A percentile compares a stretch with the other conserved stretches of the same genome.
These are phyloP conservation scores for Zootermopsis nevadensis DNA, from an alignment of 2,888 invertebrate species.

Conservation along the genomic window DNA sequence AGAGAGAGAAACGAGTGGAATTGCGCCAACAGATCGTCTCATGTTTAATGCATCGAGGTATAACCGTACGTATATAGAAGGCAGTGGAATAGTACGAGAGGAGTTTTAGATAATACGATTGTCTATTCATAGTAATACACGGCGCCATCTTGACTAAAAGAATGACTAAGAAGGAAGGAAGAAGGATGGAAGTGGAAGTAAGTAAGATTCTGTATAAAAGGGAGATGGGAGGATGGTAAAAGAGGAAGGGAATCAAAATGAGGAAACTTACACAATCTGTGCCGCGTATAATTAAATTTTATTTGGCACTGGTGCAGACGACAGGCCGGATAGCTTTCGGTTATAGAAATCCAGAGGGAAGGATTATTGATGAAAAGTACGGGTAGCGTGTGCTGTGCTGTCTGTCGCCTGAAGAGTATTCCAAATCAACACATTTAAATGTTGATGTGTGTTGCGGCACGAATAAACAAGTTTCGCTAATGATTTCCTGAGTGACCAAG, in stretches of 20 bases:
- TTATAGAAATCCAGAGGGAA: conserved; percentile 36
- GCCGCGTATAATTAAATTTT: conserved; percentile 47
- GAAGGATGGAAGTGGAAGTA: conserved; percentile 31
- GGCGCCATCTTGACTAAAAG: conserved; percentile 42
- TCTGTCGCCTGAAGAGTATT: conserved; percentile 29
- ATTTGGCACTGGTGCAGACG: conserved; percentile 48
- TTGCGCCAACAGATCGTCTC: conserved; percentile 43
- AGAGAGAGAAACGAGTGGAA: conserved; percentile 29
- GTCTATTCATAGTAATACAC: conserved; percentile 49
- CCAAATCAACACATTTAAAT: conserved; percentile 4
- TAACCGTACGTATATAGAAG: conserved; percentile 37
- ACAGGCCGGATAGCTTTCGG: conserved; percentile 36
- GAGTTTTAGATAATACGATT: conserved; percentile 47
- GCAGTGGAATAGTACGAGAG: conserved; percentile 32
- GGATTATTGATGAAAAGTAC: conserved; percentile 47
- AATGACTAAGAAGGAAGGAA: conserved; percentile 41
- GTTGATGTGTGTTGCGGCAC: neutral
- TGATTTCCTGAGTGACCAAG: too few relatives aligned
- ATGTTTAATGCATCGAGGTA: conserved; percentile 48
- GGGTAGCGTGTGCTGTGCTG: conserved; percentile 7
- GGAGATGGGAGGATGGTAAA: conserved; percentile 6
- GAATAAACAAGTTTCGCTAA: too few relatives aligned
- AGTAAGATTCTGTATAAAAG: neutral
- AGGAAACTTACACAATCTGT: conserved; percentile 49
- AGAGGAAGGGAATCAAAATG: conserved; percentile 46